Evolutionary conservation across 2,113 vertebrate genomes (phyloP).

Genomic region (Scopus umbretta): DNA sequence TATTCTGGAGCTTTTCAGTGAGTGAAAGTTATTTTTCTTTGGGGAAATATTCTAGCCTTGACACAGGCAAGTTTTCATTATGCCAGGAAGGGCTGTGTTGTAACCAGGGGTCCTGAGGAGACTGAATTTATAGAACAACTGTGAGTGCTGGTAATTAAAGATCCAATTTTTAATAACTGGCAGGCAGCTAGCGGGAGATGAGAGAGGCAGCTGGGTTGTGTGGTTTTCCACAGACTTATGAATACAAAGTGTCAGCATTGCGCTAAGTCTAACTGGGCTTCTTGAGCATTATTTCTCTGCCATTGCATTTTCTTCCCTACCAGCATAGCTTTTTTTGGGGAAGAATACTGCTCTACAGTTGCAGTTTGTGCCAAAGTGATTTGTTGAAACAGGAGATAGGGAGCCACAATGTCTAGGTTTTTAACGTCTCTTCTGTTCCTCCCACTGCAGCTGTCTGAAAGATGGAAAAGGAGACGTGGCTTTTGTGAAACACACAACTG

Average conservation of each 20-base stretch:
- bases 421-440: neutral
- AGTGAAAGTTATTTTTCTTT: conserved; percentile 43
- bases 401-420: neutral
- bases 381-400: neutral
- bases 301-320: neutral
- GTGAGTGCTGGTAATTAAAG: neutral
- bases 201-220: neutral
- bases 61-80: neutral
- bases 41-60: neutral
- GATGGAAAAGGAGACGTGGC: conserved; percentile 79
- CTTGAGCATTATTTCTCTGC: neutral
- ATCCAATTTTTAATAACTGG: neutral
- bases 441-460: conserved; percentile 78
- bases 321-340: neutral
- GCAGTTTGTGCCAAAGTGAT: neutral
- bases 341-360: neutral
- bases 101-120: neutral
- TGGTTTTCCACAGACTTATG: neutral
- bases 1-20: conserved; percentile 81
- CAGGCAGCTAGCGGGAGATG: neutral
- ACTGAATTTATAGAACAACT: neutral
- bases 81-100: neutral
- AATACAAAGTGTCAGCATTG: neutral
- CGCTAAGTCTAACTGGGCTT: neutral
- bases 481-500: conserved; percentile 84